Evolutionary conservation across 2,113 vertebrate genomes (phyloP).

Genomic region (Zosterops hypoxanthus): DNA sequence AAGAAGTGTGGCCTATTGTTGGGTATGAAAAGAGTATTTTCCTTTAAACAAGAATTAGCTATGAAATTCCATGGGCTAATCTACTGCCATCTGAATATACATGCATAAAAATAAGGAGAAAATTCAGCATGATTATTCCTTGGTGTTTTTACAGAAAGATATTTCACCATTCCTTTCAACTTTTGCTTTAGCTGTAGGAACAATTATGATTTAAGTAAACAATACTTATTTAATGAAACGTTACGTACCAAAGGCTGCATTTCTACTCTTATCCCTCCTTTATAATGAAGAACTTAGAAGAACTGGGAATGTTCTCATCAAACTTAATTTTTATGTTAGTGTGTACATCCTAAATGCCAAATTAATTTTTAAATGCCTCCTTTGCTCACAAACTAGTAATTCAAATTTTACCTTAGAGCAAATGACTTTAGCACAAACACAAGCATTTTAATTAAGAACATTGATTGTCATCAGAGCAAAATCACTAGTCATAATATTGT

Average conservation of each 20-base stretch:
- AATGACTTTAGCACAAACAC: neutral
- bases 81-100: neutral
- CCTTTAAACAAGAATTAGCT: neutral
- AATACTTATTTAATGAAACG: neutral
- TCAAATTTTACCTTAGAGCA: neutral
- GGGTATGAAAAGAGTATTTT: neutral
- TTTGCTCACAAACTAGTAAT: neutral
- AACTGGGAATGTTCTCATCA: neutral
- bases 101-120: neutral
- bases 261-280: neutral
- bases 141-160: neutral
- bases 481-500: neutral
- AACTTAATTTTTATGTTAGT: neutral
- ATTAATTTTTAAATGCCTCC: neutral
- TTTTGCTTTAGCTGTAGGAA: neutral
- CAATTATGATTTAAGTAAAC: neutral
- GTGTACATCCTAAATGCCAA: neutral
- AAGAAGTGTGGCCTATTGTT: neutral
- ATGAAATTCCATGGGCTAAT: neutral
- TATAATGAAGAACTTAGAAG: neutral
- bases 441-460: neutral
- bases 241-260: neutral
- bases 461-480: neutral
- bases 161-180: neutral
- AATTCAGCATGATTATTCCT: neutral